Base-by-base conservation (phyloP, 1,140 invertebrate species). In the Anoplolepis gracilipes region DNA sequence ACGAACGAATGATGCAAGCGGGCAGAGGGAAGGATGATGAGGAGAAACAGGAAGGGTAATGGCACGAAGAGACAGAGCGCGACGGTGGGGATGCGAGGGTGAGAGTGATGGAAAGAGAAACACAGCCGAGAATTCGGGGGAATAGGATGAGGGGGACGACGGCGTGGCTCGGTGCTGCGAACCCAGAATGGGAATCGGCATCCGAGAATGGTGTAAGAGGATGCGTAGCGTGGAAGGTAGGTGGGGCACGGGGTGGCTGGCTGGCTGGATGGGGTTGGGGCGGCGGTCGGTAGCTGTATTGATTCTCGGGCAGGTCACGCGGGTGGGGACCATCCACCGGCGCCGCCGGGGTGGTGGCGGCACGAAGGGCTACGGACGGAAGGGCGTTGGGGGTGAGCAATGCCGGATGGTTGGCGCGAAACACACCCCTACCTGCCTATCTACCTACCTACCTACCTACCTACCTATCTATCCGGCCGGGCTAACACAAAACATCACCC, bases 251-350 rank as follows among this genome's bases (percentile, higher is more conserved):
- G 59, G 85, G 84, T 49, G 33, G 59, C 72, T 84, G 77, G 87
- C 76, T 81, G 76, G 87, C 84, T 75, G 75, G 73, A 55, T 76
- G 67, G 90, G 90, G 90, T 92, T 90, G 92, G 92, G 92, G 91
- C 92, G 89, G 92, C 89, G 91, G 91, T 93, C 89, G 92, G 91
- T 93, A 93, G 93, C 93, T 94, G 93, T 94, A 94, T 94, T 93
- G 93, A 94, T 94, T 94, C 92, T 92, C 92, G 90, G 92, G 91
- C 90, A 92, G 90, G 89, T 90, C 92, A 87, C 72, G 82, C 59
- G 85, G 88, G 89, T 85, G 88, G 88, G 88, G 85, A 82, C 78
- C 65, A 72, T 77, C 78, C 22, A 67, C 76, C 78, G 78, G 67
- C 78, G 78, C 65, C 78, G 67, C 28, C 70, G 78, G 78, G 78